A percentile compares a stretch with the other conserved stretches of the same genome.
These are phyloP conservation scores for Poecilus cupreus DNA, from an alignment of 2,888 invertebrate species.

Conservation along the genomic window DNA sequence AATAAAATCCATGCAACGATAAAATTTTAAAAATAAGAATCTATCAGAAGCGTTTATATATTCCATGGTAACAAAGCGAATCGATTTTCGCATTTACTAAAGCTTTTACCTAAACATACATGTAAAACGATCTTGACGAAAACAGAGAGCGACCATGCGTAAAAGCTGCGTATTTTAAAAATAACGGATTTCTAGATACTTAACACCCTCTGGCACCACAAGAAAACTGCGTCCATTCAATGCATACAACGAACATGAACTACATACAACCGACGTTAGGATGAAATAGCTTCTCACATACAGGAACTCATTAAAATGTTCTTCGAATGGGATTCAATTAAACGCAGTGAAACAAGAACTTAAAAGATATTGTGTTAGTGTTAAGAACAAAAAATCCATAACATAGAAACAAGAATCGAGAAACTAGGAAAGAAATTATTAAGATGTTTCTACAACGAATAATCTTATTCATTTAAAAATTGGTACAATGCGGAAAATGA, in stretches of 20 bases:
- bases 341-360: too few relatives aligned
- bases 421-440: too few relatives aligned
- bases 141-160: slow-evolving; percentile 27
- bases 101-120: slow-evolving; percentile 51
- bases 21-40: neutral
- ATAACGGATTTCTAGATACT: slow-evolving; percentile 43
- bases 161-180: slow-evolving; percentile 49
- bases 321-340: too few relatives aligned
- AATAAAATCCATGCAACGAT: too few relatives aligned
- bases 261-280: neutral
- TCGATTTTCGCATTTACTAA: slow-evolving; percentile 41
- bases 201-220: slow-evolving; percentile 30
- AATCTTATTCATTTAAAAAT: too few relatives aligned
- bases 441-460: too few relatives aligned
- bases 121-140: slow-evolving; percentile 51
- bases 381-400: too few relatives aligned
- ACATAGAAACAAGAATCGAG: too few relatives aligned
- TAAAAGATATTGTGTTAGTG: too few relatives aligned
- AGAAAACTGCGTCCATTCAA: neutral
- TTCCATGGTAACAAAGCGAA: slow-evolving; percentile 8
- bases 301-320: too few relatives aligned
- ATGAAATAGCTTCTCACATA: too few relatives aligned
- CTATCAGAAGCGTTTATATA: neutral
- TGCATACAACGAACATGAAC: neutral
- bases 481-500: too few relatives aligned